Evolutionary conservation across 1,140 invertebrate species (phyloP).

Genomic region (Myzus persicae): DNA sequence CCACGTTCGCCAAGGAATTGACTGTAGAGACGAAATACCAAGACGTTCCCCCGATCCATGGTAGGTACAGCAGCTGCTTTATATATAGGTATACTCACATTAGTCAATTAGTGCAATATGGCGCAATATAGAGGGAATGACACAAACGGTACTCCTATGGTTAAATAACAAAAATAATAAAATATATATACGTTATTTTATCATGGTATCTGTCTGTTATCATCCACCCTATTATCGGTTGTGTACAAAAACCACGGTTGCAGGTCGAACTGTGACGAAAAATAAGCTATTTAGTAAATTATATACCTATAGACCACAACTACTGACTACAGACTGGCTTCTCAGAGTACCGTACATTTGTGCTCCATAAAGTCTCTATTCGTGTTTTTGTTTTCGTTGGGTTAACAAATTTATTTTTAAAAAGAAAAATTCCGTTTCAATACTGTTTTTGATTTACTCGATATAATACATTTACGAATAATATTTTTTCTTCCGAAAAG

Average conservation of each 20-base stretch:
- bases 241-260: not conserved
- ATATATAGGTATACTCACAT: too few species aligned
- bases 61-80: too few species aligned
- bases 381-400: constrained; percentile 48
- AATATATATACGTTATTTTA: too few species aligned
- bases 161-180: too few species aligned
- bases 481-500: constrained; percentile 7
- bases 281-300: not conserved
- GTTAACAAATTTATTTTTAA: constrained; percentile 56
- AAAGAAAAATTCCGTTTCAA: constrained; percentile 56
- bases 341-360: not conserved
- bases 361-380: not conserved
- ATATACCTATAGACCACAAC: not conserved
- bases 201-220: too few species aligned
- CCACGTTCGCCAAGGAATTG: too few species aligned
- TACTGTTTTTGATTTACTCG: constrained; percentile 33
- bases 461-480: constrained; percentile 35
- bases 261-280: not conserved
- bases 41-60: too few species aligned
- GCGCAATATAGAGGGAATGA: too few species aligned
- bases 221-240: not conserved
- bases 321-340: not conserved
- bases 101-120: too few species aligned
- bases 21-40: too few species aligned
- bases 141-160: too few species aligned